These are phyloP conservation scores for Scatophagus argus DNA, from an alignment of 2,113 vertebrate genomes.

Conservation along the genomic window DNA sequence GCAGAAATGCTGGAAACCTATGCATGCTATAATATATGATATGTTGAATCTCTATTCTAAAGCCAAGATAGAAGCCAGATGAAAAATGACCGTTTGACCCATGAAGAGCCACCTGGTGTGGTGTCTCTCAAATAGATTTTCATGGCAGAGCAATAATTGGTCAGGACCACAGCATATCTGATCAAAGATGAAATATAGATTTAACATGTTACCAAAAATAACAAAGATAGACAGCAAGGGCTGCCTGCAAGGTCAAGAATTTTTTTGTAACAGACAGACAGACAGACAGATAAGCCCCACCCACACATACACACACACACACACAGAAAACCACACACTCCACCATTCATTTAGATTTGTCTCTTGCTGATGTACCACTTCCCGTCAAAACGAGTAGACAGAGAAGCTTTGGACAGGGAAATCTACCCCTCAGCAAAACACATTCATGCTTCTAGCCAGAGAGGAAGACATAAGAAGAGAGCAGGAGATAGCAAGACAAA, in stretches of 20 bases:
- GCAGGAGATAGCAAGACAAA: slow-evolving; percentile 20
- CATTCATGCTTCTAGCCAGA: slow-evolving; percentile 44
- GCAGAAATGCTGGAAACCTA: slow-evolving; percentile 53
- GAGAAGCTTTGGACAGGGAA: slow-evolving; percentile 32
- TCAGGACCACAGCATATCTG: not conserved
- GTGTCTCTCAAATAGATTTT: slow-evolving; percentile 4
- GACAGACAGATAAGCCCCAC: not conserved
- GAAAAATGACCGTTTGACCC: slow-evolving; percentile 22
- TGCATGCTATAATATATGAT: slow-evolving; percentile 39
- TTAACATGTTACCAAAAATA: slow-evolving; percentile 20
- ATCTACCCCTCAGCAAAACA: slow-evolving; percentile 64
- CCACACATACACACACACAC: not conserved
- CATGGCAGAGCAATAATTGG: not conserved
- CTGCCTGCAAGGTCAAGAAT: slow-evolving; percentile 54
- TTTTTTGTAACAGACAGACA: slow-evolving; percentile 22
- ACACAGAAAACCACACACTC: not conserved
- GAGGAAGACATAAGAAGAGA: slow-evolving; percentile 45
- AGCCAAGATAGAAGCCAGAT: slow-evolving; percentile 38
- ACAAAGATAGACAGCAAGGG: slow-evolving; percentile 37
- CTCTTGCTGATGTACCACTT: slow-evolving; percentile 54
- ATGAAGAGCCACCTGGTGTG: not conserved
- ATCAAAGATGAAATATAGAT: slow-evolving; percentile 32
- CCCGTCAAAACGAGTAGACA: slow-evolving; percentile 60
- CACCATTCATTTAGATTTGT: slow-evolving; percentile 50
- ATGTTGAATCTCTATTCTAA: slow-evolving; percentile 41